A percentile compares a stretch with the other conserved stretches of the same genome.
Evolutionary conservation across 2,113 vertebrate genomes (phyloP).

Genomic region (Antechinus stuartii): DNA sequence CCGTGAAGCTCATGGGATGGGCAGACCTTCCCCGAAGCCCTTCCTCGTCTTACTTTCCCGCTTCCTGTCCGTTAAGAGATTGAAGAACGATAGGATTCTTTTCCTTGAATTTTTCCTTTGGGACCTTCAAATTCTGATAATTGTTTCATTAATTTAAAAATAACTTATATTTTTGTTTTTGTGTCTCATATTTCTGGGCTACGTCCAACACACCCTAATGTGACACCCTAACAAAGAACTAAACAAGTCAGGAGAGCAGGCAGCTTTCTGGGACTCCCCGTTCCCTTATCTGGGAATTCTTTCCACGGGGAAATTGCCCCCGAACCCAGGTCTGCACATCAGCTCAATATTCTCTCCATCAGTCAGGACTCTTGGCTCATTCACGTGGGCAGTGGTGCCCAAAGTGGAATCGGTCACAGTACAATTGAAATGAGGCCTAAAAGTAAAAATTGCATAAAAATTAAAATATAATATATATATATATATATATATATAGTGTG

Average conservation of each 20-base stretch:
- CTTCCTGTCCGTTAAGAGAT: constrained; percentile 67
- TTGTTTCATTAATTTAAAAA: not conserved
- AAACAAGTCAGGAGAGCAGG: not conserved
- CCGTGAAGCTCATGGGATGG: constrained; percentile 44
- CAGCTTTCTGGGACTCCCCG: not conserved
- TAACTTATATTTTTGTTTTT: not conserved
- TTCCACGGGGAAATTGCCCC: not conserved
- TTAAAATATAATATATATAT: no score
- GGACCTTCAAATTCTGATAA: not conserved
- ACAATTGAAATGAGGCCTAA: not conserved
- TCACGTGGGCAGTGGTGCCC: not conserved
- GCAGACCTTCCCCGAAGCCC: constrained; percentile 54
- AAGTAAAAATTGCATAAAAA: not conserved
- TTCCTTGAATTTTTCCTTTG: not conserved
- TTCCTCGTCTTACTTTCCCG: constrained; percentile 39
- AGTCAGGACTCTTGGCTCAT: not conserved
- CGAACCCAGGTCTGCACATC: not conserved
- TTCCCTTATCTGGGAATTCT: not conserved
- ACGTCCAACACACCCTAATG: not conserved
- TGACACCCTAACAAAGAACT: not conserved
- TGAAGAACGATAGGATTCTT: constrained; percentile 47
- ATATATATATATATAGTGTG: no score
- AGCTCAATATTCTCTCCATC: not conserved
- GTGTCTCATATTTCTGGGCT: not conserved
- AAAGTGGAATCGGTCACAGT: not conserved